These are phyloP conservation scores for Rhabdomys pumilio DNA, from an alignment of 2,797 vertebrate genomes.

Conservation along the genomic window DNA sequence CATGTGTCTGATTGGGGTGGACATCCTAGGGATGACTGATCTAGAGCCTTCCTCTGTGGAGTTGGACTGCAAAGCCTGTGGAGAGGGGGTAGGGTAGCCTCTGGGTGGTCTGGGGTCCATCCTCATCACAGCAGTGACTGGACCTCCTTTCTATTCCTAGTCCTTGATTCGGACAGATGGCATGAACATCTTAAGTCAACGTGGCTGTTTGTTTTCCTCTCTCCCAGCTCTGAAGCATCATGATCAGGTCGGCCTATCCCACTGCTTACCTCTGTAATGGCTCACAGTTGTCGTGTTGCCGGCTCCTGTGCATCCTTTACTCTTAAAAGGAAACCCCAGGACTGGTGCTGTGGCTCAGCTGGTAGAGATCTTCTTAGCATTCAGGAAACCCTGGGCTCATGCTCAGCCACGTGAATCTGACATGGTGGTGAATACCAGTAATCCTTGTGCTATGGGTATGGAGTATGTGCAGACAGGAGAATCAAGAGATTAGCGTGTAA, in stretches of 20 bases:
- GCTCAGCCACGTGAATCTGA: background rate
- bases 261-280: fast-evolving
- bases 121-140: too few relatives aligned
- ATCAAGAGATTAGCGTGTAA: background rate
- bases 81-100: background rate
- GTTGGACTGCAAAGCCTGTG: background rate
- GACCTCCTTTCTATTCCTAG: background rate
- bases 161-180: background rate
- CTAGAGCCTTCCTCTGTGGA: background rate
- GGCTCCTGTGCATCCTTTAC: background rate
- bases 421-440: background rate
- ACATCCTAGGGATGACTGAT: fast-evolving
- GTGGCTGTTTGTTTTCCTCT: background rate
- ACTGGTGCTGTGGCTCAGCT: background rate
- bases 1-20: background rate
- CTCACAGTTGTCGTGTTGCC: too few relatives aligned
- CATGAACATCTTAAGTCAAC: background rate
- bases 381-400: background rate
- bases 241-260: background rate
- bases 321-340: background rate
- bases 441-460: background rate
- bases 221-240: background rate
- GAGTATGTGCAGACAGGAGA: background rate
- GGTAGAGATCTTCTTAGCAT: background rate
- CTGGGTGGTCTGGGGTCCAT: background rate